Conservation (phyloP, 2,888 invertebrate genomes). For the Amblyjoppa fuscipennis region DNA sequence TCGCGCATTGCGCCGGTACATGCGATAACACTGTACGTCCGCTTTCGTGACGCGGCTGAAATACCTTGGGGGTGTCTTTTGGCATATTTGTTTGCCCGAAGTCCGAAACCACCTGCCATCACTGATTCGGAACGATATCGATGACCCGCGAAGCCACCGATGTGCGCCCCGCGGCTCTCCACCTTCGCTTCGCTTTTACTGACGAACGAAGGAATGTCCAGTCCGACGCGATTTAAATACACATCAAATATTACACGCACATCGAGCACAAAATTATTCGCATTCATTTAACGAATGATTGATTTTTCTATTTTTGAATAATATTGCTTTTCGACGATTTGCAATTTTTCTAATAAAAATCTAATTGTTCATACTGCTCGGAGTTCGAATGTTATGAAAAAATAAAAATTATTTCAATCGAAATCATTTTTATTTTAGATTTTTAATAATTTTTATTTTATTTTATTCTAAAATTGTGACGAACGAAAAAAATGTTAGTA, state of each 20-base stretch:
- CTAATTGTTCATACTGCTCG: no score
- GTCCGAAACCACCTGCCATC: background rate
- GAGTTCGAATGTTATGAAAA: no score
- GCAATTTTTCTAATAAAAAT: no score
- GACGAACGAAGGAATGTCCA: background rate
- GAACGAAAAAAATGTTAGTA: no score
- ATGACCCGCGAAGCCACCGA: background rate
- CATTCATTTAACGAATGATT: background rate
- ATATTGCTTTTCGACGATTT: no score
- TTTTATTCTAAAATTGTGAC: no score
- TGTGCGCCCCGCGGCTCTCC: background rate
- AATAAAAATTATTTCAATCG: no score
- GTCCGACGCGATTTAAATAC: conserved; percentile 15
- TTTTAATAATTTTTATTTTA: no score
- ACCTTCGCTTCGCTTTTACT: background rate
- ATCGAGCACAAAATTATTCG: background rate
- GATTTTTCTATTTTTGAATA: no score
- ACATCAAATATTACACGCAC: background rate
- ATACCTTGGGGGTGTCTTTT: conserved; percentile 29
- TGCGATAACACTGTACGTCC: conserved; percentile 1
- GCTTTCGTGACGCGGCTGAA: background rate
- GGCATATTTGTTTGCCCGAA: conserved; percentile 32
- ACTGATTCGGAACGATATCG: conserved; percentile 2
- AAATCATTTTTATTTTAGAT: no score
- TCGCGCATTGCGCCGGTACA: background rate